A percentile compares a stretch with the other conserved stretches of the same genome.
These are phyloP conservation scores for Zhuqinia jingwanae DNA, from an alignment of 2,888 invertebrate species.

Conservation along the genomic window DNA sequence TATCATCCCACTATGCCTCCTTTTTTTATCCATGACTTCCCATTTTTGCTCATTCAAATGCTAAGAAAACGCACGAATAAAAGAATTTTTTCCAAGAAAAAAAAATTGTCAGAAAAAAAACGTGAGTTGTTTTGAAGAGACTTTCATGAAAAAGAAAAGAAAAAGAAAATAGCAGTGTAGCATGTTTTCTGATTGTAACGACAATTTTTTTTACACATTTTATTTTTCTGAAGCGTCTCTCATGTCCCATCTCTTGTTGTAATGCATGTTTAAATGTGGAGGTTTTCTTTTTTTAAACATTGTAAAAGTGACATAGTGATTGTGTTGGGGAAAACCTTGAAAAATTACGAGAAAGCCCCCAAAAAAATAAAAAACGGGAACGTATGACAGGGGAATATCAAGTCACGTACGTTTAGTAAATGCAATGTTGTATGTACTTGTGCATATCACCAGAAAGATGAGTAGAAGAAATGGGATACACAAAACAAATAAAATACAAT, in stretches of 20 bases:
- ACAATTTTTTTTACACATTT: slow-evolving; percentile 1
- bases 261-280: slow-evolving; percentile 4
- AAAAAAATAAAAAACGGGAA: not conserved
- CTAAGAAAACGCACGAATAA: slow-evolving; percentile 16
- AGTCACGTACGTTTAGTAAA: too few relatives aligned
- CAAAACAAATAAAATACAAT: not conserved
- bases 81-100: slow-evolving; percentile 14
- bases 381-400: too few relatives aligned
- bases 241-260: not conserved
- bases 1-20: not conserved
- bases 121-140: slow-evolving; percentile 46
- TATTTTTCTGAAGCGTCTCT: not conserved
- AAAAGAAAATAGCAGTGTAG: not conserved
- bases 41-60: slow-evolving; percentile 14
- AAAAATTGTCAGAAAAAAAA: slow-evolving; percentile 45
- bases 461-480: not conserved
- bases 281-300: slow-evolving; percentile 21
- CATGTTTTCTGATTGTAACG: slow-evolving; percentile 25
- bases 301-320: slow-evolving; percentile 44
- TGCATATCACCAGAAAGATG: not conserved
- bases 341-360: slow-evolving; percentile 25
- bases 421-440: not conserved
- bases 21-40: slow-evolving; percentile 22
- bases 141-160: too few relatives aligned
- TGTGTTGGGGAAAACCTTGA: slow-evolving; percentile 34